Conservation (phyloP, 2,888 invertebrate species). For the Diachrysia chrysitis region DNA sequence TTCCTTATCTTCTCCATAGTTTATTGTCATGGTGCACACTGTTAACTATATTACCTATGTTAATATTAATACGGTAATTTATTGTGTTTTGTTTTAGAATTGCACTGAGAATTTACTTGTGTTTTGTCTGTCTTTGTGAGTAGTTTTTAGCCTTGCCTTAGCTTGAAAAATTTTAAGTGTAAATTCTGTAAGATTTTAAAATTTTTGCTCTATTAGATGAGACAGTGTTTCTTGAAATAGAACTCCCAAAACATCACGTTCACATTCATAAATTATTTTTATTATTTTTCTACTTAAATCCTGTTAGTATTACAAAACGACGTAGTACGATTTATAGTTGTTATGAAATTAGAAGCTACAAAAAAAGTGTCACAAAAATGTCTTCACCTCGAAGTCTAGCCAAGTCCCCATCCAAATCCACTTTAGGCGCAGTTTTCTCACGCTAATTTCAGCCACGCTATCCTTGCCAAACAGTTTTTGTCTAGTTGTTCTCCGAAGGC, state of each 20-base stretch:
- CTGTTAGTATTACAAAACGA: conserved; percentile 9
- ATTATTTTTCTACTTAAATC: neutral
- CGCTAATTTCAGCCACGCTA: conserved; percentile 77
- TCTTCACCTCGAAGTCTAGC: conserved; percentile 40
- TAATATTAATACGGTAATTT: conserved; percentile 55
- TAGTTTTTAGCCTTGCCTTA: neutral
- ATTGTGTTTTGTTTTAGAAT: conserved; percentile 46
- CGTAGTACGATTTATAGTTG: conserved; percentile 3
- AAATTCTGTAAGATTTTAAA: neutral
- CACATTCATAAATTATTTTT: conserved; percentile 2
- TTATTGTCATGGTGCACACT: conserved; percentile 54
- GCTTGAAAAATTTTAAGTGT: neutral
- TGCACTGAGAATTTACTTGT: conserved; percentile 12
- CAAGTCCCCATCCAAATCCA: conserved; percentile 47
- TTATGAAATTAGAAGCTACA: conserved; percentile 10
- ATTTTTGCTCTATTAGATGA: neutral
- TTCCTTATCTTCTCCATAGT: conserved; percentile 56
- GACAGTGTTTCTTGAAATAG: neutral
- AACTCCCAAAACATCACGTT: neutral
- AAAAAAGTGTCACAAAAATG: conserved; percentile 20
- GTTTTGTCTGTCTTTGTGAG: conserved; percentile 19
- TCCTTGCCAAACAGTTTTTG: conserved; percentile 80
- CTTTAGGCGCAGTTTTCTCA: conserved; percentile 65
- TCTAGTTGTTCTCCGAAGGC: conserved; percentile 77
- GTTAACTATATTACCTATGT: conserved; percentile 49